Evolutionary conservation across 2,113 vertebrate genomes (phyloP).

Genomic region (Isichthys henryi): DNA sequence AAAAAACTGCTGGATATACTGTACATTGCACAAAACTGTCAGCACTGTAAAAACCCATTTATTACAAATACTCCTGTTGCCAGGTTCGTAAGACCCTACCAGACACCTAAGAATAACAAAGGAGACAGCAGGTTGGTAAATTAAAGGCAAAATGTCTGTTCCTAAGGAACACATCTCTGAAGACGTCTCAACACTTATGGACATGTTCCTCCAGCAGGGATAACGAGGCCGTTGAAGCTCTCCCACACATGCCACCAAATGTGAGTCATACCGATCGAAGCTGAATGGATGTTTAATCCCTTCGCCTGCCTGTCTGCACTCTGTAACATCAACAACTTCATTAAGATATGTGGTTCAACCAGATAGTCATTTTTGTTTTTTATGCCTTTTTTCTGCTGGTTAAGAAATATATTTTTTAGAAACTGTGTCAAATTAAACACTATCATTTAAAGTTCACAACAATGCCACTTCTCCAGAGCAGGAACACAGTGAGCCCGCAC

Average conservation of each 20-base stretch:
- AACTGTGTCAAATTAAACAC: neutral
- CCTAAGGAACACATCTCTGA: neutral
- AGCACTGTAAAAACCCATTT: neutral
- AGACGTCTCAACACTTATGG: neutral
- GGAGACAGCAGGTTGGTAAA: neutral
- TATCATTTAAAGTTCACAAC: neutral
- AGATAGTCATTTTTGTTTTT: neutral
- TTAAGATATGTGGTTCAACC: neutral
- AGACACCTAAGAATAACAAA: neutral
- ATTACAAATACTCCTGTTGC: neutral
- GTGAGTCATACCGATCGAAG: neutral
- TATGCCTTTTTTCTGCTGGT: neutral
- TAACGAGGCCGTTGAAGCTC: neutral
- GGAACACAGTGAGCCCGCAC: neutral
- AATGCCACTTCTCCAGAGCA: neutral
- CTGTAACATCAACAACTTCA: neutral
- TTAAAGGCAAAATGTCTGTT: neutral
- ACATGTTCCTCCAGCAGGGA: neutral
- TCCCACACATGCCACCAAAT: neutral
- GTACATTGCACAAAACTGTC: neutral
- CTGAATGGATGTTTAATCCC: neutral
- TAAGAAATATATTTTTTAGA: neutral
- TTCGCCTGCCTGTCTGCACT: neutral
- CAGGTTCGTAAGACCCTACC: neutral
- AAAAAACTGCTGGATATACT: neutral